Percentiles rank a stretch among this genome's conserved stretches.
Evolutionary conservation across 2,113 vertebrate species (phyloP).

Genomic region (Cygnus buccinator): DNA sequence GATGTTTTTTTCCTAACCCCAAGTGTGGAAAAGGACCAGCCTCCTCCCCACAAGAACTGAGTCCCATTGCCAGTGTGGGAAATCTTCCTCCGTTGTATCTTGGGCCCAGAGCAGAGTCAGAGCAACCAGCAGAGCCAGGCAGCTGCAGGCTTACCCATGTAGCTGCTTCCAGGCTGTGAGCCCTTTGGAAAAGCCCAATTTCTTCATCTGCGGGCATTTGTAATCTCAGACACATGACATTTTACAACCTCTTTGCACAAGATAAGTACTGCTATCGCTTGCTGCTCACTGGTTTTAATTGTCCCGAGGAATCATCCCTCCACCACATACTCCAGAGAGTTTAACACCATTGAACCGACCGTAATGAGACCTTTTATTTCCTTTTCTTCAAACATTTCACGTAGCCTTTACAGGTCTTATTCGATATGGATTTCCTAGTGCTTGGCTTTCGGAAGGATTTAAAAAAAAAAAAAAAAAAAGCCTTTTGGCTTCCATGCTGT

Average conservation of each 20-base stretch:
- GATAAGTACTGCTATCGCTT: accelerated
- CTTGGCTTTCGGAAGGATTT: neutral
- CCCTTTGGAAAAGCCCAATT: neutral
- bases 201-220: neutral
- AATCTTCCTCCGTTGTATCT: neutral
- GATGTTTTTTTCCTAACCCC: neutral
- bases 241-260: neutral
- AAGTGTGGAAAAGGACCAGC: neutral
- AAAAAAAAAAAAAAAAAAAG: too few species aligned
- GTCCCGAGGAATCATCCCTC: neutral
- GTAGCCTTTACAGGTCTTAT: neutral
- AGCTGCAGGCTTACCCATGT: accelerated
- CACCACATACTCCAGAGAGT: accelerated
- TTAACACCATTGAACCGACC: neutral
- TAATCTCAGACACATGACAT: accelerated
- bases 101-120: neutral
- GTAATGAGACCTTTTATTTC: neutral
- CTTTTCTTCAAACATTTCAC: neutral
- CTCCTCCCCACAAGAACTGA: neutral
- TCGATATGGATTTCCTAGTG: neutral
- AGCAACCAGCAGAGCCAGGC: neutral
- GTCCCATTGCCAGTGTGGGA: accelerated
- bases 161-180: neutral
- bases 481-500: neutral
- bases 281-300: neutral